Conservation (phyloP, 1,140 invertebrate genomes). For the Temnothorax curvispinosus region DNA sequence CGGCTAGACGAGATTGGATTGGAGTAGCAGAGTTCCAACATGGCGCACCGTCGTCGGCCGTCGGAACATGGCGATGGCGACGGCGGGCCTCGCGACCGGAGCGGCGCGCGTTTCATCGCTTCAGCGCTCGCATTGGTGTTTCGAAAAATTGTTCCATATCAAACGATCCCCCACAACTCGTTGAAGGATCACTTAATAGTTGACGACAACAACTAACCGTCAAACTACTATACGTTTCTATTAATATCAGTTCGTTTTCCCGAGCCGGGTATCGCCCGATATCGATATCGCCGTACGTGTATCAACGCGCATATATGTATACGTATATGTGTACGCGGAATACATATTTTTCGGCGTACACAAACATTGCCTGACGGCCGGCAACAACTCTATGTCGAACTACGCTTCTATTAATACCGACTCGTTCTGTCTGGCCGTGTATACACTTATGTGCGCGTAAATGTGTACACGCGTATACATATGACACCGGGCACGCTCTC, state of each 20-base stretch:
- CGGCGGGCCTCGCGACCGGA: constrained; percentile 65
- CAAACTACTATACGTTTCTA: constrained; percentile 72
- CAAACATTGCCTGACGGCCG: constrained; percentile 33
- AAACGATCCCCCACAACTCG: constrained; percentile 77
- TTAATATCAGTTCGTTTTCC: constrained; percentile 75
- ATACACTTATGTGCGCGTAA: background rate
- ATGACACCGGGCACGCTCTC: background rate
- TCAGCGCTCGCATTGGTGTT: constrained; percentile 67
- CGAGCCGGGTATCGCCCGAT: background rate
- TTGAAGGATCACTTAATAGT: constrained; percentile 80
- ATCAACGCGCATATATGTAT: background rate
- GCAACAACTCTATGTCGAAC: constrained; percentile 59
- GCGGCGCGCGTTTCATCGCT: constrained; percentile 66
- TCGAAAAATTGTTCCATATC: constrained; percentile 83
- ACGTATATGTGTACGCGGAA: background rate
- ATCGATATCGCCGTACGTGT: background rate
- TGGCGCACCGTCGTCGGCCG: constrained; percentile 80
- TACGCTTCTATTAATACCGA: constrained; percentile 81
- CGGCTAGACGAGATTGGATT: constrained; percentile 17
- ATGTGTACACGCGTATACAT: background rate
- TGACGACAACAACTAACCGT: constrained; percentile 70
- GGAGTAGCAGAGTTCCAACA: constrained; percentile 48
- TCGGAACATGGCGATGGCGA: constrained; percentile 82
- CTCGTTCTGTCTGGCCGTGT: constrained; percentile 35
- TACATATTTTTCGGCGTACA: constrained; percentile 44